Evolutionary conservation across 2,888 invertebrate genomes (phyloP).

Genomic region (Eupithecia tripunctaria): DNA sequence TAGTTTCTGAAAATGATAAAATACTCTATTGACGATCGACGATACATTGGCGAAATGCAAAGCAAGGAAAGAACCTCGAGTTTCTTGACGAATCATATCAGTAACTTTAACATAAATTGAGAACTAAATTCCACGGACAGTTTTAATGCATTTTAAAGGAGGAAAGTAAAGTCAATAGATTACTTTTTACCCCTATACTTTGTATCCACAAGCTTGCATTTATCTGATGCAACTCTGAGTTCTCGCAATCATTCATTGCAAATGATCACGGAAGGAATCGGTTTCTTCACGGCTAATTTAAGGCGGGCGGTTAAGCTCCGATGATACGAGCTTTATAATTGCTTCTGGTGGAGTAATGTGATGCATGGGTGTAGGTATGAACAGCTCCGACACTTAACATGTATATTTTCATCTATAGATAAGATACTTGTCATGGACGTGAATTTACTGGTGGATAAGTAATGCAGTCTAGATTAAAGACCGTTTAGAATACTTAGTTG

Average conservation of each 20-base stretch:
- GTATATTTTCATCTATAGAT: neutral
- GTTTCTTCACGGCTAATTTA: slow-evolving; percentile 41
- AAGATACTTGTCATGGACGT: neutral
- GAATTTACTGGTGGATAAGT: neutral
- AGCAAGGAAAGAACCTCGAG: neutral
- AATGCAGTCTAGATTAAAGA: neutral
- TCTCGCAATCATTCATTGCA: slow-evolving; percentile 30
- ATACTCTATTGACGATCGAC: neutral
- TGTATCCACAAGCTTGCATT: slow-evolving; percentile 13
- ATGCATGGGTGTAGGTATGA: neutral
- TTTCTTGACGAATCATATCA: neutral
- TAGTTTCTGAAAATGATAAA: neutral
- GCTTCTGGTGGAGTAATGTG: slow-evolving; percentile 29
- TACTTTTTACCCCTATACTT: slow-evolving; percentile 9
- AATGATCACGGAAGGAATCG: slow-evolving; percentile 39
- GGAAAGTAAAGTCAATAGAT: neutral
- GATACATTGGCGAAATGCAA: neutral
- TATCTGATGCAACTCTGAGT: slow-evolving; percentile 22
- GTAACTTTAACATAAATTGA: neutral
- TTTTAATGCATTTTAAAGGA: neutral
- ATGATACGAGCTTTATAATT: slow-evolving; percentile 41
- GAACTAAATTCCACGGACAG: neutral
- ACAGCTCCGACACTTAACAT: slow-evolving; percentile 1
- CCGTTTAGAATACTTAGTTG: neutral
- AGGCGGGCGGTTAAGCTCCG: slow-evolving; percentile 31